A percentile compares a stretch with the other conserved stretches of the same genome.
These are phyloP conservation scores for Acleris literana DNA, from an alignment of 2,888 invertebrate genomes.

Conservation along the genomic window DNA sequence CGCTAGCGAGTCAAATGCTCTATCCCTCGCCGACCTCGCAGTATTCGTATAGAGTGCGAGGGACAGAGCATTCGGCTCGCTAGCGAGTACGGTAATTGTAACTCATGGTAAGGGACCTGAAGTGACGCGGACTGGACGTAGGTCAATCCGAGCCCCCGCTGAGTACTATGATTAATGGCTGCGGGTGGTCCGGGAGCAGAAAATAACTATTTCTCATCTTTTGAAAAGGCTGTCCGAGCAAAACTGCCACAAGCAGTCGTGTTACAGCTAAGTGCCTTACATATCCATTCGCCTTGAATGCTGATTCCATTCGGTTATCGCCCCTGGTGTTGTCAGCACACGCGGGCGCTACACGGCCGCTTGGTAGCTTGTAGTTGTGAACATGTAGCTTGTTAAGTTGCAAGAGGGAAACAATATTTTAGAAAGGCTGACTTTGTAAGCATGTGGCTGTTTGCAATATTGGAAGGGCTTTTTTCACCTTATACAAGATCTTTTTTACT, in stretches of 20 bases:
- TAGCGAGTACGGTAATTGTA: too few relatives aligned
- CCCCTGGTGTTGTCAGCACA: slow-evolving; percentile 23
- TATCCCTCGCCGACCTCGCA: too few relatives aligned
- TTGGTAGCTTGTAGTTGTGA: neutral
- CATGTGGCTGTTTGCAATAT: too few relatives aligned
- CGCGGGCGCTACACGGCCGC: slow-evolving; percentile 4
- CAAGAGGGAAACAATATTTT: too few relatives aligned
- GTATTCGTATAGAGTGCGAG: too few relatives aligned
- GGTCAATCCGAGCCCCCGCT: slow-evolving; percentile 71
- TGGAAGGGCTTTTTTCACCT: too few relatives aligned
- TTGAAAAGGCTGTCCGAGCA: slow-evolving; percentile 67
- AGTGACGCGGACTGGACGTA: slow-evolving; percentile 58
- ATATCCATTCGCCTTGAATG: slow-evolving; percentile 57
- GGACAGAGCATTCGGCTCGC: too few relatives aligned
- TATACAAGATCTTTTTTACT: too few relatives aligned
- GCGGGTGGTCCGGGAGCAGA: slow-evolving; percentile 65
- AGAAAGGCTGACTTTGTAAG: too few relatives aligned
- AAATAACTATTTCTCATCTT: slow-evolving; percentile 79
- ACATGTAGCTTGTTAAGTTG: too few relatives aligned
- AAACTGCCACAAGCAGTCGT: slow-evolving; percentile 70
- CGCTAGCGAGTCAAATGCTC: too few relatives aligned
- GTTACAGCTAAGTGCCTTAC: slow-evolving; percentile 63
- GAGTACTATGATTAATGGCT: slow-evolving; percentile 74
- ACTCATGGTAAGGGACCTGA: slow-evolving; percentile 31
- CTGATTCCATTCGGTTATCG: slow-evolving; percentile 51